Evolutionary conservation across 1,140 invertebrate species (phyloP).

Genomic region (Amphibalanus amphitrite): DNA sequence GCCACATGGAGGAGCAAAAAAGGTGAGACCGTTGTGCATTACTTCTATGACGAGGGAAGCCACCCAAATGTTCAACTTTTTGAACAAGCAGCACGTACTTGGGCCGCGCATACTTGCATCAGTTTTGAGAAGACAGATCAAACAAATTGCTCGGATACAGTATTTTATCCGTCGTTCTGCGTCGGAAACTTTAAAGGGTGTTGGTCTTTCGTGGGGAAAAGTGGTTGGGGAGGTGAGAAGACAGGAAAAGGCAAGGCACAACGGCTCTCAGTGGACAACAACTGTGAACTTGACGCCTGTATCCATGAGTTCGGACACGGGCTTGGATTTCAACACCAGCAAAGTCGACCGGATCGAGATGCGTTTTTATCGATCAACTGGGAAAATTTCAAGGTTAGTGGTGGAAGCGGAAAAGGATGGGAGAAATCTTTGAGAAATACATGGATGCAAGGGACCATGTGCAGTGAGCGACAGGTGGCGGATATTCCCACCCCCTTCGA

Average conservation of each 20-base stretch:
- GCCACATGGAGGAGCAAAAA: not conserved
- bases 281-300: not conserved
- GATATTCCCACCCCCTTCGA: not conserved
- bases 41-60: not conserved
- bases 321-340: not conserved
- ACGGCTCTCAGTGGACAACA: not conserved
- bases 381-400: not conserved
- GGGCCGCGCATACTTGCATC: not conserved
- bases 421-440: not conserved
- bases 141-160: not conserved
- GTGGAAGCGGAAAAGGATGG: not conserved
- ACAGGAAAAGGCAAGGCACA: not conserved
- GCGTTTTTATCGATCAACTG: not conserved
- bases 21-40: not conserved
- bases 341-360: not conserved
- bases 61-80: not conserved
- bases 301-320: not conserved
- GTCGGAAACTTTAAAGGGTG: not conserved
- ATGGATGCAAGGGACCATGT: not conserved
- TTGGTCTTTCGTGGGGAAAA: not conserved
- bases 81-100: not conserved
- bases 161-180: not conserved
- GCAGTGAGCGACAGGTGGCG: not conserved
- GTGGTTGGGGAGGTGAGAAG: not conserved
- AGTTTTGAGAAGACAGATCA: not conserved